Conservation (phyloP, 2,888 invertebrate genomes). For the Stenchaetothrips biformis region DNA sequence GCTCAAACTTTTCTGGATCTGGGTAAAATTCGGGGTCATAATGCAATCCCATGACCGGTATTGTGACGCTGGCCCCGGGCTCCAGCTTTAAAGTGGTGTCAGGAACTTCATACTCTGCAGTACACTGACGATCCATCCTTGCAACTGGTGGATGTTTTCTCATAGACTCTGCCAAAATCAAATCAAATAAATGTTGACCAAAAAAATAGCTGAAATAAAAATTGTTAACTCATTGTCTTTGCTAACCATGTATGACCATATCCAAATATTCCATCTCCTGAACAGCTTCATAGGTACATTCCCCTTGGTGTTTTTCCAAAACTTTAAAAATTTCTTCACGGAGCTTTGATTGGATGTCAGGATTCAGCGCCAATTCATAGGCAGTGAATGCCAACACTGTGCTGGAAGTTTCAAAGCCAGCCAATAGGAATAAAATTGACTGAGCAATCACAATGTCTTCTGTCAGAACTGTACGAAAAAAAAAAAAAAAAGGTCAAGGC, state of each 20-base stretch:
- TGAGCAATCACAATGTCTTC: constrained; percentile 55
- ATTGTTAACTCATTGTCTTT: background rate
- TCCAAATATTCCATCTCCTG: constrained; percentile 44
- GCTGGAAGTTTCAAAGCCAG: constrained; percentile 59
- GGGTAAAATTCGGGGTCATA: constrained; percentile 57
- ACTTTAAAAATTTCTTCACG: constrained; percentile 47
- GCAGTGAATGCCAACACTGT: constrained; percentile 54
- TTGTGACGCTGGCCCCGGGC: constrained; percentile 47
- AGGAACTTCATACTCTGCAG: constrained; percentile 52
- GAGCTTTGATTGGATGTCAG: constrained; percentile 49
- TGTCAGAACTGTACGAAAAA: constrained; percentile 44
- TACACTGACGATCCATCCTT: constrained; percentile 52
- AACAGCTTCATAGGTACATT: constrained; percentile 41
- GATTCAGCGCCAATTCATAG: constrained; percentile 51
- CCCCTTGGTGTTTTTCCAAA: constrained; percentile 45
- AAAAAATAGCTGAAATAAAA: background rate
- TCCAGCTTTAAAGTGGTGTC: constrained; percentile 48
- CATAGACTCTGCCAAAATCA: constrained; percentile 51
- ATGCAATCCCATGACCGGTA: constrained; percentile 49
- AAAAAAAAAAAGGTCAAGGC: constrained; percentile 4
- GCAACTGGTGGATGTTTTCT: constrained; percentile 55
- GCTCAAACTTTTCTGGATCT: constrained; percentile 58
- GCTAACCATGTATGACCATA: constrained; percentile 41
- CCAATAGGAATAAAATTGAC: constrained; percentile 55
- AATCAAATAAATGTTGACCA: background rate